Base-by-base conservation (phyloP, 1,140 invertebrate genomes). In the Galleria mellonella region DNA sequence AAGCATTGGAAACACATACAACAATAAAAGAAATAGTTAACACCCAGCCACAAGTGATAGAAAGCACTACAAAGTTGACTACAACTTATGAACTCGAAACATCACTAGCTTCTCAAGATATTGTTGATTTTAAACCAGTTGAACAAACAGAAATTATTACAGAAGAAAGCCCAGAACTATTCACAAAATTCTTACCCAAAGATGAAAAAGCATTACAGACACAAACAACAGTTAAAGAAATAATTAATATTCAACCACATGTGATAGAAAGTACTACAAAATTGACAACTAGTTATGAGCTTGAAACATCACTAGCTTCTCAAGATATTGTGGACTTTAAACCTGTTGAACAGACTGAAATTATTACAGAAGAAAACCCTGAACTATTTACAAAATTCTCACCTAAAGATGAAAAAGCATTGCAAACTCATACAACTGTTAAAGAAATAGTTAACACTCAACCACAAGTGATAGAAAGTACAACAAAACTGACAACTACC, bases 311-410 rank as follows among this genome's bases (percentile, higher is more conserved):
- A 33, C 31, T 35, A 41, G 52, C 44, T n/a, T 59, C 47, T 32
- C 46, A 67, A 62, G 44, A 62, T 10, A 10, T 82, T 39, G 36
- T 64, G 35, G 57, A 62, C 47, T 39, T 68, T 9, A 73, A 60
- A 44, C 54, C 73, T 0, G 10, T 79, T 44, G 45, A 76, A 50
- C 66, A 72, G 61, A 74, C 57, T 32, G 68, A 74, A 61, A 36
- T 71, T 10, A 42, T 79, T 37, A 28, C 48, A 28, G 54, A 43
- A 15, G 75, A 83, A 60, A 68, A 67, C 45, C 51, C 48, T 30
- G 41, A 53, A 40, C 30, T 23, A 37, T 35, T 62, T n/a, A 47
- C 52, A 32, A 6, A 47, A 12, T 14, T 31, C 29, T 40, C 46
- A 32, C 9, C 29, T 6, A 43, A 66, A 53, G 46, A 59, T 43